phyloP scores from a whole-genome alignment of 2,113 vertebrate genomes.

The Hippotragus niger region DNA sequence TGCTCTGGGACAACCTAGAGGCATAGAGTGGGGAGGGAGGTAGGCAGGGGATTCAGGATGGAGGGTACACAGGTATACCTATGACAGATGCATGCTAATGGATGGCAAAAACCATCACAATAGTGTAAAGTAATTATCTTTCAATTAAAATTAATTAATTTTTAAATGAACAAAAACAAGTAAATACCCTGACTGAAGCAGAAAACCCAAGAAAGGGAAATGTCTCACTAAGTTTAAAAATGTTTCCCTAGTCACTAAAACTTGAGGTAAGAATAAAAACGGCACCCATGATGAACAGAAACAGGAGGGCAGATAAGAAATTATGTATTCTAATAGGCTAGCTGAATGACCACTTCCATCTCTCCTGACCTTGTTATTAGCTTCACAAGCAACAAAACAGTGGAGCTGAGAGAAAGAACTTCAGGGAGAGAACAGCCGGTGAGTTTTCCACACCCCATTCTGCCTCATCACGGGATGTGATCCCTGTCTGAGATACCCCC shows the following conservation, averaged over 20 bases:
- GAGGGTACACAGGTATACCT: neutral
- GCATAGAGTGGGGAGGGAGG: neutral
- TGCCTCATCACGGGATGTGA: accelerated
- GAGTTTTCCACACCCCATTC: neutral
- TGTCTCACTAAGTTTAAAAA: neutral
- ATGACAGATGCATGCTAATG: neutral
- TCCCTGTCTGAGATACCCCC: neutral
- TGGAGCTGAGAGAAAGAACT: neutral
- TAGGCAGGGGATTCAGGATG: neutral
- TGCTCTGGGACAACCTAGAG: neutral
- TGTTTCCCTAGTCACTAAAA: neutral
- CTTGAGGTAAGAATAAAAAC: neutral
- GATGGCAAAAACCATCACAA: neutral
- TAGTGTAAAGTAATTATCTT: neutral
- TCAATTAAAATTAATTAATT: neutral
- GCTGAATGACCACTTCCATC: neutral
- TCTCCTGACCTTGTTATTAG: neutral
- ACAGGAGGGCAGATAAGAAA: neutral
- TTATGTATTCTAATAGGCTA: neutral
- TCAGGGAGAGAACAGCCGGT: neutral
- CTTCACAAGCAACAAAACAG: neutral
- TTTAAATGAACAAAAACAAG: neutral
- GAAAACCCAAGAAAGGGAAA: neutral
- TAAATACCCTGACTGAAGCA: neutral
- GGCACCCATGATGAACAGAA: neutral